Evolutionary conservation across 2,888 invertebrate species (phyloP), one percentile per base, ranked within the genome.

Genomic region (Chesias legatella): DNA sequence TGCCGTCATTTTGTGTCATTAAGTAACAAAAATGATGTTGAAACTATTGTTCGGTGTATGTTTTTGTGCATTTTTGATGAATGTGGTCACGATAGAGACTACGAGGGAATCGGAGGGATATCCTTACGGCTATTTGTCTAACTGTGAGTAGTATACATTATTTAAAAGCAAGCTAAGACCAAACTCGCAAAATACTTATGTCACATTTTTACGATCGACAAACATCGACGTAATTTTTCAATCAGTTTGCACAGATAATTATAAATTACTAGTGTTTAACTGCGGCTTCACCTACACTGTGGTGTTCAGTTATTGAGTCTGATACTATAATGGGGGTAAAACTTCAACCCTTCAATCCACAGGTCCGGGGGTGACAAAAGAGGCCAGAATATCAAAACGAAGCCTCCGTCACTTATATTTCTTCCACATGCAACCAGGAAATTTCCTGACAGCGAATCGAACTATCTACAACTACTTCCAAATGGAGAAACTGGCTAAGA

Each of bases 401-500:
- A 47, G 38, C 6, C 33, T 52, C 0, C 41, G 30, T 17, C 25
- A 37, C 6, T 23, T 52, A 1, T 20, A 26, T 6, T 44, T 52
- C 11, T 23, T 27, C 7, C 43, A 44, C 6, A 25, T 49, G 1
- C 23, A 28, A 1, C 26, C 25, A 13, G 46, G 48, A 1, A 43
- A 11, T 21, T 25, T 47, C 24, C 6, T 48, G 3, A 33, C 33
- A 7, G 46, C 52, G 1, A 48, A 50, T 6, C 39, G 48, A 13
- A 58, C 51, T 0, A 41, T 39, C n/a, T 69, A 67, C 48, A 60
- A 56, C 28, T 70, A 64, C 34, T 60, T 53, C 30, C 56, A 69
- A 27, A 63, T 63, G 51, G 56, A 49, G 4, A 33, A 61, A 7
- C 37, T 73, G 0, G 60, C 62, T 0, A 49, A 43, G 0, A 58